Conservation (phyloP, 2,888 invertebrate species). For the Andricus quercusramuli region DNA sequence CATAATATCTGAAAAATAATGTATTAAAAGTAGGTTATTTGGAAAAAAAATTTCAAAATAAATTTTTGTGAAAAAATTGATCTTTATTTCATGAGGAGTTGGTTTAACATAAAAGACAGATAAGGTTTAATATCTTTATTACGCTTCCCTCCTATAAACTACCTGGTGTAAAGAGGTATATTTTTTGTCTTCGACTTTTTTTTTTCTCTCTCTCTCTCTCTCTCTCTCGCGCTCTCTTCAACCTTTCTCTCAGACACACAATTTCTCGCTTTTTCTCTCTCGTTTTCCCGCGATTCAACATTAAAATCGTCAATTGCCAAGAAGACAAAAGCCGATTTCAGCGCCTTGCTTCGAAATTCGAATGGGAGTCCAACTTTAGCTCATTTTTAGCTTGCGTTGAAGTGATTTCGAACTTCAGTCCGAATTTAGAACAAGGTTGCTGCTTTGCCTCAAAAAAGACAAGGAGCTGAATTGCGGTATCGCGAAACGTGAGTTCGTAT, state of each 20-base stretch:
- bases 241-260: slow-evolving; percentile 9
- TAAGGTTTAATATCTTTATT: neutral
- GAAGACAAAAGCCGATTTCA: neutral
- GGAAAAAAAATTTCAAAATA: no score
- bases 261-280: slow-evolving; percentile 11
- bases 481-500: slow-evolving; percentile 49
- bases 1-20: neutral
- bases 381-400: neutral
- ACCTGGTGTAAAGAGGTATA: neutral
- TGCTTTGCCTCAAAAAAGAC: neutral
- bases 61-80: no score
- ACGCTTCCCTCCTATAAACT: neutral
- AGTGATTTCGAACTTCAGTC: neutral
- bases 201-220: neutral
- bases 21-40: no score
- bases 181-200: slow-evolving; percentile 8
- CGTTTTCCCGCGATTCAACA: neutral
- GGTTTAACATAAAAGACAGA: neutral
- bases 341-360: neutral
- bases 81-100: neutral
- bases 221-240: neutral
- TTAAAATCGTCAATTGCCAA: neutral
- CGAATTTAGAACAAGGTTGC: neutral
- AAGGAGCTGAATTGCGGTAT: slow-evolving; percentile 46
- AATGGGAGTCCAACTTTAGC: neutral